A percentile compares a stretch with the other conserved stretches of the same genome.
Evolutionary conservation across 2,113 vertebrate species (phyloP).

Genomic region (Rhea pennata): DNA sequence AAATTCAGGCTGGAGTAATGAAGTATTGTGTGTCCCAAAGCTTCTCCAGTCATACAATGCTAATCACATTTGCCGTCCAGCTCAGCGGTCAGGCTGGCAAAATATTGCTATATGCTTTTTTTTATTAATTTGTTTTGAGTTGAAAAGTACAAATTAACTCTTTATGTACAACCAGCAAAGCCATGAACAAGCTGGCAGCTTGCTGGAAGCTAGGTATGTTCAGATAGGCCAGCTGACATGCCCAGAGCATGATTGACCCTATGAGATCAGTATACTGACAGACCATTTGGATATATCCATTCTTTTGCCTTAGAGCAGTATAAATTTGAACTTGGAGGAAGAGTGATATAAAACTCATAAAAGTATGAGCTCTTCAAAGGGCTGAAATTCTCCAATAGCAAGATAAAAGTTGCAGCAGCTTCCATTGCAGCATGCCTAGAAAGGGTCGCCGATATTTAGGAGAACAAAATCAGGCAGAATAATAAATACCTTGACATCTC

Average conservation of each 20-base stretch:
- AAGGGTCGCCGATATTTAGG: background rate
- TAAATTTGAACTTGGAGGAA: background rate
- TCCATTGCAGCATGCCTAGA: background rate
- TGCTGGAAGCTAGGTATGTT: background rate
- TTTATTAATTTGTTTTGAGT: background rate
- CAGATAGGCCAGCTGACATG: background rate
- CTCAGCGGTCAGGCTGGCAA: background rate
- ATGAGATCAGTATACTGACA: too few species aligned
- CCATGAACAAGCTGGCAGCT: background rate
- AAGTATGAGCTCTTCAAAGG: background rate
- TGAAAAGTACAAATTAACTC: background rate
- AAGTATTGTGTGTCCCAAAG: background rate
- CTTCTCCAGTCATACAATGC: background rate
- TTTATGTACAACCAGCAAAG: background rate
- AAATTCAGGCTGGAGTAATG: background rate
- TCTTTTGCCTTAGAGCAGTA: background rate
- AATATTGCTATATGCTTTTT: background rate
- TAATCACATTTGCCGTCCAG: background rate
- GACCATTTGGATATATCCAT: too few species aligned
- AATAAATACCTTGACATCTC: rapidly evolving
- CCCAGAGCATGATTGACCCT: background rate
- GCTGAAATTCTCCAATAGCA: background rate
- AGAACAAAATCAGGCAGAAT: too few species aligned
- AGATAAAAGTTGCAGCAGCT: background rate
- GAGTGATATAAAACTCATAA: too few species aligned